Conservation (phyloP, 1,140 invertebrate species). For the Diachasmimorpha longicaudata region DNA sequence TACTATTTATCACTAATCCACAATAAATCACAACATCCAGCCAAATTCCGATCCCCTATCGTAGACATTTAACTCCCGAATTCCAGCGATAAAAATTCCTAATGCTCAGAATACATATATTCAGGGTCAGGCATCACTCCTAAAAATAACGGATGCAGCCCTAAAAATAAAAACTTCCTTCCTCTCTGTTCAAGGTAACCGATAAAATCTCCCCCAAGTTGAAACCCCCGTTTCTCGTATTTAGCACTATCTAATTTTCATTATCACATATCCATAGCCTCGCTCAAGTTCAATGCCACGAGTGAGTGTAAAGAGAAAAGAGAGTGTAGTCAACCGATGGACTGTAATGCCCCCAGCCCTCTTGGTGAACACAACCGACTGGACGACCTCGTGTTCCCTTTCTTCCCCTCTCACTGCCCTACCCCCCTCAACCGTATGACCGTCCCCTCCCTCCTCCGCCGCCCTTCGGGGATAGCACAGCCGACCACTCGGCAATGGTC, state of each 20-base stretch:
- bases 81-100: no score
- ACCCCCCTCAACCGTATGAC: background rate
- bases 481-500: background rate
- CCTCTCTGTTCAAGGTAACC: no score
- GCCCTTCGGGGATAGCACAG: background rate
- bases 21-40: no score
- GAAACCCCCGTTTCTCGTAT: background rate
- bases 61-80: no score
- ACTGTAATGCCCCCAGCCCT: background rate
- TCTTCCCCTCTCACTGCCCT: background rate
- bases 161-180: no score
- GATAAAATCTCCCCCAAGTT: background rate
- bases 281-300: conserved; percentile 11
- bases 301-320: background rate
- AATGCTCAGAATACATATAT: no score
- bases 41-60: no score
- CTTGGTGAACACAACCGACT: background rate
- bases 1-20: no score
- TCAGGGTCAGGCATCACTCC: no score
- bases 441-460: background rate
- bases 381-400: conserved; percentile 8
- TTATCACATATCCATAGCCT: background rate
- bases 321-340: background rate
- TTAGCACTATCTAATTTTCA: background rate
- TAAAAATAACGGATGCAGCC: no score